Percentiles rank a stretch among this genome's conserved stretches.
Conservation (phyloP, 2,113 vertebrate genomes). For the Muscicapa adusta region DNA sequence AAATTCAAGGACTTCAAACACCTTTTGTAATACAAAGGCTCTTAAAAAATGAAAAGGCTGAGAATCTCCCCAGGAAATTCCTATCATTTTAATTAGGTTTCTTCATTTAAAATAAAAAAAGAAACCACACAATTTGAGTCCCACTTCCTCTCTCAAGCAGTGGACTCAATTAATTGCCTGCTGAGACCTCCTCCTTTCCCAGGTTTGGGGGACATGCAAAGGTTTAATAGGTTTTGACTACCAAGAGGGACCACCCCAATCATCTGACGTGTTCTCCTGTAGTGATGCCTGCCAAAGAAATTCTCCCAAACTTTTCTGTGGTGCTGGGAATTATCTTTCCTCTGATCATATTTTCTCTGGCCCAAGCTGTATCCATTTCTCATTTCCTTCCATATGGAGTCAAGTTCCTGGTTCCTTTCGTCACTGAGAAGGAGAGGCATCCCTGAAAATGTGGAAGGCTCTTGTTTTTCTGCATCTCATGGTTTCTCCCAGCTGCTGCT, state of each 20-base stretch:
- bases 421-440: background rate
- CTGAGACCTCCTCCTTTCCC: background rate
- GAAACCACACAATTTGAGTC: background rate
- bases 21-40: slow-evolving; percentile 34
- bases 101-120: slow-evolving; percentile 20
- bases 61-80: slow-evolving; percentile 43
- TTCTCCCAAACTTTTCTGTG: background rate
- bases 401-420: background rate
- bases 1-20: slow-evolving; percentile 59
- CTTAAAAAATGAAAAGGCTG: slow-evolving; percentile 21
- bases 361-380: background rate
- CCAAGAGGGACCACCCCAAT: background rate
- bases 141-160: background rate
- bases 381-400: background rate
- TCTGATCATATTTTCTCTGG: background rate
- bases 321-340: background rate
- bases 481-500: background rate
- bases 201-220: background rate
- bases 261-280: background rate
- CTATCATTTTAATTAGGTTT: slow-evolving; percentile 49
- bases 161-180: slow-evolving; percentile 10
- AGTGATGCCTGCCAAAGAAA: background rate
- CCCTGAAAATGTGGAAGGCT: background rate
- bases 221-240: background rate
- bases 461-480: background rate